Percentiles rank a stretch among this genome's conserved stretches.
Evolutionary conservation across 2,113 vertebrate genomes (phyloP).

Genomic region (Pseudorectes ferrugineus): DNA sequence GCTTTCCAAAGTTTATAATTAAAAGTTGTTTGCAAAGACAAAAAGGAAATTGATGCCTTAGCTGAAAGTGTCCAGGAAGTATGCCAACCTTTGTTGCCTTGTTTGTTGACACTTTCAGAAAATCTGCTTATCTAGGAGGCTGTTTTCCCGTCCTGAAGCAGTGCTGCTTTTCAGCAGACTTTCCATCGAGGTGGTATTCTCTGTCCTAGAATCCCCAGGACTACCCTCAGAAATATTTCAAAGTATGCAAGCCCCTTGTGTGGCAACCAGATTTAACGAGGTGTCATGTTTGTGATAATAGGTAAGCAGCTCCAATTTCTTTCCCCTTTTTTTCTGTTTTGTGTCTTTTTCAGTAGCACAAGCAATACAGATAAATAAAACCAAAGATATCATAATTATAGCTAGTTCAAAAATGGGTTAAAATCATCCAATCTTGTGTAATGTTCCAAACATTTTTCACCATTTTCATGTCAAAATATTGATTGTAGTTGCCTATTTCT

Average conservation of each 20-base stretch:
- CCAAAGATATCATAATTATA: neutral
- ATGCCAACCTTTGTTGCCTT: neutral
- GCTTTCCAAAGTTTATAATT: neutral
- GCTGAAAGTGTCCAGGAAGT: neutral
- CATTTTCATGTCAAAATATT: neutral
- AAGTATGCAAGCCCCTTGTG: neutral
- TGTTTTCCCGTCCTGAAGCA: neutral
- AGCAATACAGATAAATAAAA: neutral
- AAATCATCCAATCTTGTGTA: neutral
- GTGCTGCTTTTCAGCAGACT: neutral
- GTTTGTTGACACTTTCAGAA: neutral
- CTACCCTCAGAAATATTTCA: neutral
- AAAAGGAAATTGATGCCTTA: neutral
- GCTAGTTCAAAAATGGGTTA: neutral
- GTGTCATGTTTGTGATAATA: neutral
- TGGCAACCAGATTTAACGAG: neutral
- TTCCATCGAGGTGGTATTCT: neutral
- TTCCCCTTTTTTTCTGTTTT: neutral
- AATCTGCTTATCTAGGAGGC: neutral
- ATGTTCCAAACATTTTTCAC: neutral
- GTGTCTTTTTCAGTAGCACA: neutral
- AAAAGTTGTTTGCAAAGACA: neutral
- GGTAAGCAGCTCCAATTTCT: neutral
- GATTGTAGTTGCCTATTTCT: neutral
- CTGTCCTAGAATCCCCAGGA: neutral